Evolutionary conservation across 2,888 invertebrate genomes (phyloP), one percentile per base, ranked within the genome.

Genomic region (Cheilosia scutellata): DNA sequence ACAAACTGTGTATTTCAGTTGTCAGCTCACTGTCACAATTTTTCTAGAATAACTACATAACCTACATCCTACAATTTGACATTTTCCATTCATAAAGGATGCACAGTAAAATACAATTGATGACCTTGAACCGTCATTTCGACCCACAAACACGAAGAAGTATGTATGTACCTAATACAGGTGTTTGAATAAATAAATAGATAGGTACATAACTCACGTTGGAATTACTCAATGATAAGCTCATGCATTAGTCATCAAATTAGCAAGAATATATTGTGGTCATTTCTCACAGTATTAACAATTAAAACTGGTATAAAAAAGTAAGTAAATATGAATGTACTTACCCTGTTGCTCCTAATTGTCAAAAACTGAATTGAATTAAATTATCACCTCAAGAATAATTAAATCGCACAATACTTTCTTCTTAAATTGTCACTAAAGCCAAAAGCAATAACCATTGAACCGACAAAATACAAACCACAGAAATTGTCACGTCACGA

Each of bases 81-180:
- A 37, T 37, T 37, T 37, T 13, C 11, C 51, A 53, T 11, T n/a
- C 51, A 20, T 16, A 2, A 42, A 60, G 42, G 40, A 58, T 42
- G 13, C 62, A 65, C 44, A 29, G 71, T 37, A 62, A 62, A 53
- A 11, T 53, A 53, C 29, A 72, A 49, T 62, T n/a, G 51, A 20
- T 72, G 62, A 72, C 72, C 72, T 72, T 72, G 72, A 72, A 40
- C 29, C 62, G 72, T 53, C 62, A 62, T 53, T 51, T 51, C 6
- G 25, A 44, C 44, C 16, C 49, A n/a, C 16, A 60, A 42, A 9
- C 49, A 9, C 7, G 37, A 2, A 20, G 25, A 25, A 49, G 5
- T 29, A 25, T 51, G 5, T 13, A 13, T 4, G 40, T 4, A 44
- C 44, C 2, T 11, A 20, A 37, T 11, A 29, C 51, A 51, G 16